Base-by-base conservation (phyloP, 2,113 vertebrate species). In the Acanthisitta chloris region DNA sequence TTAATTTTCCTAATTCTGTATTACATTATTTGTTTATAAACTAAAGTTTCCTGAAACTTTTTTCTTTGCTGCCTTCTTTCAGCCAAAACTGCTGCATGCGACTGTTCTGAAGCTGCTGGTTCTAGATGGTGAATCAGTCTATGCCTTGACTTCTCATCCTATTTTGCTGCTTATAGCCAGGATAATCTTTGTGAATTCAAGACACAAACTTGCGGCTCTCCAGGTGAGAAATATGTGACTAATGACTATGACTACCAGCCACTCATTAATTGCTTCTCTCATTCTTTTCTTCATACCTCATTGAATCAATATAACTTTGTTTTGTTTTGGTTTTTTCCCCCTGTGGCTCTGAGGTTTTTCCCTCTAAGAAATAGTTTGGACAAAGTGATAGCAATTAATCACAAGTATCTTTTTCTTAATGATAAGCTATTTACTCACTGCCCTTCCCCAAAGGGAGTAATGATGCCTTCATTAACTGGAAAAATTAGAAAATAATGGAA, bases 81-180 rank as follows among this genome's bases (percentile, higher is more conserved):
- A 99, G 98, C 70, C 95, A n/a, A 97, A 97, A 86, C 48, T 65
- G 28, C 45, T 98, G 73, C 96, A 90, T 42, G 89, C 98, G 23
- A 48, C 94, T 42, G 29, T 99, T 95, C 95, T 98, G 91, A 98
- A 95, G 89, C 82, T 96, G 85, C 98, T 99, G 55, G 65, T 98
- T 94, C 97, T 99, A 93, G 99, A 99, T 69, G 99, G 99, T 33
- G 99, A 99, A 98, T 98, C 98, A 2, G 82, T 99, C n/a, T 99
- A 99, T 96, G 98, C 98, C 89, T 97, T 99, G 97, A 98, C 98
- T 45, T 95, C 96, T 55, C 98, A 98, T 88, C 98, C 99, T 38
- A 36, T 99, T 52, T 98, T 99, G 61, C 97, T 99, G 45, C 97
- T 99, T 77, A 62, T 99, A 92, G 98, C 98, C 69, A 98, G 98